Base-by-base conservation (phyloP, 2,797 vertebrate species). In the Myotis findleyi region DNA sequence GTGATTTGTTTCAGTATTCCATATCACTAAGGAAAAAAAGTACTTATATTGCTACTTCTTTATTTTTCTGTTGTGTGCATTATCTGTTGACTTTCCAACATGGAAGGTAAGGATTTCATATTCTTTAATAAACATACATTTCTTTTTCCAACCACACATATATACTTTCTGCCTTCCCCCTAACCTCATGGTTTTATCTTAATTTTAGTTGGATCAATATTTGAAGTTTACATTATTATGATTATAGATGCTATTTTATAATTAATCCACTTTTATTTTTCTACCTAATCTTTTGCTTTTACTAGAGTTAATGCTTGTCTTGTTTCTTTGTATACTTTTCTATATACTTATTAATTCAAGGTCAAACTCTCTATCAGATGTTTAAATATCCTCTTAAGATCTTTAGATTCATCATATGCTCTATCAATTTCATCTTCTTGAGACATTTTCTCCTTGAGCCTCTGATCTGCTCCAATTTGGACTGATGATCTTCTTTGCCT, bases 181-280 rank as follows among this genome's bases (percentile, higher is more conserved):
- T 25, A 6, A 36, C 21, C 30, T 23, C 33, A 55, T 53, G 59
- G 17, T 75, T 85, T 16, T 66, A 64, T 85, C 33, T 88, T 94
- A 49, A 72, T 94, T 91, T 93, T 91, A 62, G 13, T 82, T 94
- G 57, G 44, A n/a, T 95, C 11, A 87, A 14, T 93, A 84, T 64
- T 94, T 30, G 92, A 27, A 82, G 41, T 75, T 92, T 88, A 55
- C 23, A 30, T 82, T 73, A 49, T 84, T 92, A 69, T 57, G 59
- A 85, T 47, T 88, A 3, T 80, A 84, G 57, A n/a, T 79, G 14
- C 33, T 91, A 14, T 66, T 96, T 95, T 89, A 44, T 72, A 87
- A 27, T 72, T 96, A 76, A 59, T n/a, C 33, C 33, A 38, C 23
- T 82, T 91, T 87, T 88, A 51, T 25, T 62, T 94, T 81, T 11